These are phyloP conservation scores for Lamproptera curius DNA, from an alignment of 2,888 invertebrate species.

Conservation along the genomic window DNA sequence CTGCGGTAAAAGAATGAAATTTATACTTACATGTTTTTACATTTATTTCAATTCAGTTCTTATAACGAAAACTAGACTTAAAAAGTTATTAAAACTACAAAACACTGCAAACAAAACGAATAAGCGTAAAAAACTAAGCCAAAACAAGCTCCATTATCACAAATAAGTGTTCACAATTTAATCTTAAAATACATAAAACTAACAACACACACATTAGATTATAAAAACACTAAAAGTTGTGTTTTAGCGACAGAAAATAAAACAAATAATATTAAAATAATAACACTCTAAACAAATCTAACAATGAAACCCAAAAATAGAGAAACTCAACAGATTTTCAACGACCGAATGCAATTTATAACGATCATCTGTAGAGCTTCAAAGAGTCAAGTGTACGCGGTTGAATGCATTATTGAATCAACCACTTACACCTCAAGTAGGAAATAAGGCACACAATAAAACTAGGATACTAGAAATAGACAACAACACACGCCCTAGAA, in stretches of 20 bases:
- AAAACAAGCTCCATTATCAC: too few relatives aligned
- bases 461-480: conserved; percentile 20
- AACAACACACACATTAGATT: background rate
- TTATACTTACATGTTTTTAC: too few relatives aligned
- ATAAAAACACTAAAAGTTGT: background rate
- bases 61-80: too few relatives aligned
- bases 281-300: background rate
- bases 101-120: too few relatives aligned
- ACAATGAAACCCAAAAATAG: background rate
- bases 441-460: background rate
- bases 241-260: background rate
- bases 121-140: too few relatives aligned
- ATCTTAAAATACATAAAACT: background rate
- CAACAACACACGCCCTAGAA: conserved; percentile 26
- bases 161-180: background rate
- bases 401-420: background rate
- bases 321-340: background rate
- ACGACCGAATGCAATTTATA: background rate
- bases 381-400: background rate
- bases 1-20: too few relatives aligned
- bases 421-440: background rate
- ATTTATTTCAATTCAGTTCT: too few relatives aligned
- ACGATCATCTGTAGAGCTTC: background rate
- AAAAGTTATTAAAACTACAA: too few relatives aligned
- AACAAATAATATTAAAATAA: background rate